phyloP scores from a whole-genome alignment of 1,140 invertebrate species.

The Stegodyphus dumicola region DNA sequence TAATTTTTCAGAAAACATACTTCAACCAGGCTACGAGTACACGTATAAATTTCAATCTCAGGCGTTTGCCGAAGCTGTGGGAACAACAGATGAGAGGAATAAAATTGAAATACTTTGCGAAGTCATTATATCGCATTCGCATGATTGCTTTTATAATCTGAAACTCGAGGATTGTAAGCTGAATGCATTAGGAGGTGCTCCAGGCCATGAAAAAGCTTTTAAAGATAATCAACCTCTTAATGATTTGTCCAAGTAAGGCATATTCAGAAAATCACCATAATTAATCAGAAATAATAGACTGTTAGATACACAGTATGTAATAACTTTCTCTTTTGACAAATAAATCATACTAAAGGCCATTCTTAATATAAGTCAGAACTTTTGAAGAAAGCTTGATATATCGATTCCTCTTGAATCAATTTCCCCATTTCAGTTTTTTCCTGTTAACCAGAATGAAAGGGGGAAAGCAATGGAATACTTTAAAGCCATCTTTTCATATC shows the following conservation, averaged over 20 bases:
- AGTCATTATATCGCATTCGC: not conserved
- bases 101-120: conserved; percentile 15
- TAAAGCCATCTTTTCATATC: too few species aligned
- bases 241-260: conserved; percentile 28
- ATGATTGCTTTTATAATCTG: conserved; percentile 9
- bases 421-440: too few species aligned
- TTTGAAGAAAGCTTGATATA: too few species aligned
- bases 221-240: not conserved
- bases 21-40: not conserved
- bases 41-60: conserved; percentile 23
- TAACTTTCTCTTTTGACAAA: too few species aligned
- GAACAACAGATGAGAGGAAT: conserved; percentile 26
- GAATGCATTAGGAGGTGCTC: not conserved
- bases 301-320: too few species aligned
- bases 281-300: too few species aligned
- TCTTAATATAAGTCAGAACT: too few species aligned
- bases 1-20: not conserved
- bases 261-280: not conserved
- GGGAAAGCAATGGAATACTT: too few species aligned
- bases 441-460: too few species aligned
- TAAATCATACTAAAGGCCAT: too few species aligned
- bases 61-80: conserved; percentile 14
- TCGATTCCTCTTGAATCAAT: too few species aligned
- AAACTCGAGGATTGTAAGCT: not conserved
- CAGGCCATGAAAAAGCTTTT: not conserved